These are phyloP conservation scores for Orthonychiurus folsomi DNA, from an alignment of 2,888 invertebrate genomes.

Conservation along the genomic window DNA sequence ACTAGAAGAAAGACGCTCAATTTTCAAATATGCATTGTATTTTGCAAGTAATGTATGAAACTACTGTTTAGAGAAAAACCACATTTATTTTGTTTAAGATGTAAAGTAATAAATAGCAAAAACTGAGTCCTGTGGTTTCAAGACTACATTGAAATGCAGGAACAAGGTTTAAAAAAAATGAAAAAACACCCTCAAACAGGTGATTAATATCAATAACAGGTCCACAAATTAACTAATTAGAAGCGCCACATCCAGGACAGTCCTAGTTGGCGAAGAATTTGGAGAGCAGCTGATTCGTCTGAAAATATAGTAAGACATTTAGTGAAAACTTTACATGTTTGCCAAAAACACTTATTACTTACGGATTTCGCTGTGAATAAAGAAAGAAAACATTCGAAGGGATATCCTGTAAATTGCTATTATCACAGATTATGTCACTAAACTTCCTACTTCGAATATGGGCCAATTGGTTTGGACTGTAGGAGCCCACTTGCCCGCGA, in stretches of 20 bases:
- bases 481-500: conserved; percentile 19
- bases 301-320: neutral
- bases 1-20: no score
- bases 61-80: no score
- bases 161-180: no score
- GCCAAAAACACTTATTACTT: neutral
- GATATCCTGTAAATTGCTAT: conserved; percentile 24
- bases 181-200: no score
- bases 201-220: no score
- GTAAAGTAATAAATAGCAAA: no score
- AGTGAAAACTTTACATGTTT: neutral
- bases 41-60: no score
- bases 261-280: neutral
- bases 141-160: no score
- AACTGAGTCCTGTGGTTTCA: no score
- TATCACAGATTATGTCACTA: conserved; percentile 35
- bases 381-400: conserved; percentile 27
- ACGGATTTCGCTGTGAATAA: neutral
- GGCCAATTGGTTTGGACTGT: conserved; percentile 22
- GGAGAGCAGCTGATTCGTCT: conserved; percentile 4
- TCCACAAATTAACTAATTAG: no score
- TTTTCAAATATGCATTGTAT: no score
- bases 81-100: no score
- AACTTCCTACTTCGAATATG: conserved; percentile 23
- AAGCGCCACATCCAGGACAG: neutral